These are phyloP conservation scores for Ceratina japonica DNA, from an alignment of 1,140 invertebrate genomes.

Conservation along the genomic window DNA sequence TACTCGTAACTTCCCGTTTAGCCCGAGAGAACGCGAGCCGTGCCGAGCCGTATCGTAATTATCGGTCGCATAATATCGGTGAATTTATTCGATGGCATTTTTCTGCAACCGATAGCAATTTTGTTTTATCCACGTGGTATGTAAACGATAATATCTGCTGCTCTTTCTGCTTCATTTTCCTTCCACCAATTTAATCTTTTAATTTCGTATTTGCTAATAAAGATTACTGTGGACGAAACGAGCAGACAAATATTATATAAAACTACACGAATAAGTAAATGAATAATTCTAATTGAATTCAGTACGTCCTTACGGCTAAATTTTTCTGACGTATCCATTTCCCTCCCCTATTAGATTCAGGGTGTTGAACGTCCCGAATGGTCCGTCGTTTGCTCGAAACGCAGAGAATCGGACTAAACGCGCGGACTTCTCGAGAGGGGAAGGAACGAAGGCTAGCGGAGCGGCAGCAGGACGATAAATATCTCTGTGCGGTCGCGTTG, in stretches of 20 bases:
- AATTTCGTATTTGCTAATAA: too few relatives aligned
- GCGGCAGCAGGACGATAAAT: constrained; percentile 61
- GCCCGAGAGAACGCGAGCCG: background rate
- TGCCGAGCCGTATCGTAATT: constrained; percentile 23
- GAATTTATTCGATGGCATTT: constrained; percentile 13
- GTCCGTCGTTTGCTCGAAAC: background rate
- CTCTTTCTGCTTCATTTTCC: too few relatives aligned
- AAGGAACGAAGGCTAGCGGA: constrained; percentile 29
- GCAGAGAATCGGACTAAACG: constrained; percentile 6
- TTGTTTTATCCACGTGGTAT: constrained; percentile 18
- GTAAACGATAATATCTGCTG: too few relatives aligned
- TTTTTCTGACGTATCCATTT: too few relatives aligned
- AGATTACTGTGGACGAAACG: too few relatives aligned
- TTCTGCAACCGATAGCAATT: constrained; percentile 3
- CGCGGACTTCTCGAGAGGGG: constrained; percentile 15
- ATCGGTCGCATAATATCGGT: constrained; percentile 30
- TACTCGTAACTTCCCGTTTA: constrained; percentile 15
- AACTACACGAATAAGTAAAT: too few relatives aligned
- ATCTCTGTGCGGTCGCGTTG: constrained; percentile 63
- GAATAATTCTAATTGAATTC: too few relatives aligned
- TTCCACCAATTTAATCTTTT: too few relatives aligned
- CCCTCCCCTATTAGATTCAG: too few relatives aligned
- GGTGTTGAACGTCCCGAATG: too few relatives aligned
- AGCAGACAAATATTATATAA: too few relatives aligned
- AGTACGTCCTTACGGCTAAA: too few relatives aligned